Evolutionary conservation across 2,797 vertebrate species (phyloP).

Genomic region (Coregonus ussuriensis): DNA sequence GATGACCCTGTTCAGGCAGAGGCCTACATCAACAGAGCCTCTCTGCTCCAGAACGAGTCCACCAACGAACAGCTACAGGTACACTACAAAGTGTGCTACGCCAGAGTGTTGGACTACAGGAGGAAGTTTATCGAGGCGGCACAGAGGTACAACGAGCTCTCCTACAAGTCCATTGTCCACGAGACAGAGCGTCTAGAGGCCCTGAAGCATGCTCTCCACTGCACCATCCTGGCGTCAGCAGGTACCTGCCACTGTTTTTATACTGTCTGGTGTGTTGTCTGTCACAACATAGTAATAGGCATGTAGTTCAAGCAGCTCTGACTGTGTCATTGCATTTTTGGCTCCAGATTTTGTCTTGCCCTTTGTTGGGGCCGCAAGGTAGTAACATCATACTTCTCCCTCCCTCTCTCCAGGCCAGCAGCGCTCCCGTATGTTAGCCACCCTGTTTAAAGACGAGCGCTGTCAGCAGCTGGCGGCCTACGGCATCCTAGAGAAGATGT

Average conservation of each 20-base stretch:
- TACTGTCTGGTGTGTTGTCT: background rate
- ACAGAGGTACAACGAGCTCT: conserved; percentile 96
- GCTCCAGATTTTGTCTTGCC: background rate
- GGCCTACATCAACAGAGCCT: conserved; percentile 97
- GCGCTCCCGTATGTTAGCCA: conserved; percentile 97
- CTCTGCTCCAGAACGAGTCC: conserved; percentile 96
- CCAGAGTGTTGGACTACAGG: conserved; percentile 95
- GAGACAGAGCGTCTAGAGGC: conserved; percentile 95
- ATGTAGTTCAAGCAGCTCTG: background rate
- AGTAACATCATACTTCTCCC: background rate
- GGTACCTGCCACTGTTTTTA: conserved; percentile 69
- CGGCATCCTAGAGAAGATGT: conserved; percentile 98
- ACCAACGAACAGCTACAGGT: conserved; percentile 98
- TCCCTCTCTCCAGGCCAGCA: conserved; percentile 83
- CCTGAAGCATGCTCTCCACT: conserved; percentile 96
- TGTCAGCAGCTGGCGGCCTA: conserved; percentile 98
- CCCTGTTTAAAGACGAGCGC: conserved; percentile 98
- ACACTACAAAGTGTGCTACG: conserved; percentile 99
- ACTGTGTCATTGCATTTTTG: background rate
- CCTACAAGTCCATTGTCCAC: conserved; percentile 97
- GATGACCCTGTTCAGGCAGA: conserved; percentile 98
- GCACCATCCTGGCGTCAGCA: conserved; percentile 97
- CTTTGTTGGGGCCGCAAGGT: background rate
- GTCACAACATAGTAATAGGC: background rate
- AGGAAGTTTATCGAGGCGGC: conserved; percentile 99